Percentiles rank a stretch among this genome's conserved stretches.
phyloP scores from a whole-genome alignment of 1,140 invertebrate species.

The Caenorhabditis tropicalis region DNA sequence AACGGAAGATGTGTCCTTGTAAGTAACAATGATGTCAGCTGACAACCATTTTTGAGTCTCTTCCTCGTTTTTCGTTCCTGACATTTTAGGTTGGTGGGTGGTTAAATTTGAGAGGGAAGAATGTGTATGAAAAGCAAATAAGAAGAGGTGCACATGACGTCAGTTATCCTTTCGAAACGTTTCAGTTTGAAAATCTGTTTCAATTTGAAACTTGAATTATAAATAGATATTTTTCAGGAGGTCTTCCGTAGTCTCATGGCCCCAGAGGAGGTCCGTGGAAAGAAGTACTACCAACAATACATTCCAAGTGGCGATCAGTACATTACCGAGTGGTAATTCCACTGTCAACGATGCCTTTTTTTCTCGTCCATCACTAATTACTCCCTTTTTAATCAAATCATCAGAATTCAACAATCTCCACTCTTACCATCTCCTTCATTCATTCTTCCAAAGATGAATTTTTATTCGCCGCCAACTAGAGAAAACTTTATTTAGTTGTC shows the following conservation, averaged over 20 bases:
- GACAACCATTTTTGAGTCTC: neutral
- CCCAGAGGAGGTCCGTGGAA: slow-evolving; percentile 29
- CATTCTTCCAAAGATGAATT: neutral
- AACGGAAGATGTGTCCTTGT: slow-evolving; percentile 8
- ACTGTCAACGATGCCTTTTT: neutral
- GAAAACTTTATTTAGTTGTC: slow-evolving; percentile 15
- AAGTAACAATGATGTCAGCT: neutral
- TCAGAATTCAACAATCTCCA: neutral
- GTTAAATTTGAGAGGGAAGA: neutral
- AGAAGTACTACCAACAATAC: slow-evolving; percentile 28
- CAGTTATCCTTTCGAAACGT: neutral
- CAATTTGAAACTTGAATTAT: no score
- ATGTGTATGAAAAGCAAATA: slow-evolving; percentile 6
- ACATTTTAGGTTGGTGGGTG: slow-evolving; percentile 2
- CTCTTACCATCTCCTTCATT: neutral
- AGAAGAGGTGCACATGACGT: neutral
- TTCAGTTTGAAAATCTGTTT: neutral
- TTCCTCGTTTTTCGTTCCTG: neutral
- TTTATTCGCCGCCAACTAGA: neutral
- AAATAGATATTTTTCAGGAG: neutral
- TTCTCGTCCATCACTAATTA: neutral
- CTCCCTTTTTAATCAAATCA: neutral
- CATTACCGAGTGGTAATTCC: neutral
- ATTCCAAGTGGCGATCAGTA: neutral
- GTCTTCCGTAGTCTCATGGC: slow-evolving; percentile 37